Evolutionary conservation across 1,140 invertebrate species (phyloP), one percentile per base, ranked within the genome.

Genomic region (Gryon sp.): DNA sequence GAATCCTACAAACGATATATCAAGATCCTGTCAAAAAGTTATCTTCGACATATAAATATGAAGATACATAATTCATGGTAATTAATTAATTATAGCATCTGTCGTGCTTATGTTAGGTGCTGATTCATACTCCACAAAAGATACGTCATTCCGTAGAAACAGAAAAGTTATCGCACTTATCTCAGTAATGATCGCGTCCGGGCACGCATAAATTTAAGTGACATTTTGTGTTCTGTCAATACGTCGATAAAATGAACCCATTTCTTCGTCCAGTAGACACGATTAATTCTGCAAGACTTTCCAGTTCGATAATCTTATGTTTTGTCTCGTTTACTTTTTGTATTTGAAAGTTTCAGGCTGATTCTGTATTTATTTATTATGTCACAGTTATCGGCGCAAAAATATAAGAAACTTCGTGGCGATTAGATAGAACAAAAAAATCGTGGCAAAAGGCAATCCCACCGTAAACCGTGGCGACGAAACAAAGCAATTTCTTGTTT

Each of bases 71-170:
- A 76, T 76, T 69, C 73, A 65, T 59, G 63, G 40, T 46, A 68
- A 76, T 63, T 68, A 76, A 76, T 76, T 76, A 76, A 62, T 68
- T 68, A 62, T 76, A 69, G 41, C 57, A 65, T 69, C 73, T 70
- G 73, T 65, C 73, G 24, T 18, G 65, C 0, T 57, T 41, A 48
- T 57, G 65, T 69, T 57, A 43, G 48, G 36, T 26, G 73, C 36
- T 69, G 63, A 57, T 65, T 76, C 73, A 50, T 69, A 69, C 63
- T 63, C 59, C 57, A 15, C 15, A 43, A 6, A n/a, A 38, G 52
- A 65, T 45, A 70, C 59, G 52, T 76, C 65, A 70, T 70, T 66
- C 40, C 53, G 38, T 38, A 52, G 74, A 59, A 59, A 52, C 59
- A 59, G 74, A 70, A 76, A 59, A 76, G 1, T 69, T 69, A 63